Conservation (phyloP, 2,797 vertebrate genomes). For the Squalus acanthias region DNA sequence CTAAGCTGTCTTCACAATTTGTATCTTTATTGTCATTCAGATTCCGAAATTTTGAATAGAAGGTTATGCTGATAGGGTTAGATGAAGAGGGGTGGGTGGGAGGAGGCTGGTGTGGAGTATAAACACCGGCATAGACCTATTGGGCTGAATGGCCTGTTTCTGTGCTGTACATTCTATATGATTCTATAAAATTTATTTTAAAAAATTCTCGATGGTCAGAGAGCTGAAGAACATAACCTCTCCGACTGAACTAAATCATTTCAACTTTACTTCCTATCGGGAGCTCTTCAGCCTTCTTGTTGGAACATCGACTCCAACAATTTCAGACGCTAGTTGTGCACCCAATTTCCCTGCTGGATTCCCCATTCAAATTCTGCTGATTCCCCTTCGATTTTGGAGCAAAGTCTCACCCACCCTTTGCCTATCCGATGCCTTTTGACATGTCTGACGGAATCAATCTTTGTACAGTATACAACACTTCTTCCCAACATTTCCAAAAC, state of each 20-base stretch:
- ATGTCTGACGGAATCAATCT: neutral
- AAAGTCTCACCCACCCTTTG: neutral
- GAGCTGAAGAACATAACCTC: neutral
- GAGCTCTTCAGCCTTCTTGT: neutral
- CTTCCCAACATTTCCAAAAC: neutral
- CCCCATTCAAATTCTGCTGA: neutral
- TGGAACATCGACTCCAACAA: neutral
- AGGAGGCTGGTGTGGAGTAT: neutral
- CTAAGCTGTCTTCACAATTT: neutral
- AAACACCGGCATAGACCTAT: neutral
- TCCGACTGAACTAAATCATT: neutral
- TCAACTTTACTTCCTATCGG: too few species aligned
- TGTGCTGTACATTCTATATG: too few species aligned
- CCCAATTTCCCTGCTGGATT: neutral
- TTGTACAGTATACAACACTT: neutral
- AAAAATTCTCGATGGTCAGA: too few species aligned
- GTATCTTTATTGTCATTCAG: neutral
- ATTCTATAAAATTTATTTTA: neutral
- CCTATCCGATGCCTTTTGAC: neutral
- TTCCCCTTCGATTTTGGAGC: neutral
- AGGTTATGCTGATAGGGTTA: neutral
- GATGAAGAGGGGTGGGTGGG: neutral
- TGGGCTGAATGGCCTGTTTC: neutral
- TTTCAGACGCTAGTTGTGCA: neutral
- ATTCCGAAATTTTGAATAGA: neutral